Evolutionary conservation across 2,113 vertebrate species (phyloP), one percentile per base, ranked within the genome.

Genomic region (Phalacrocorax aristotelis): DNA sequence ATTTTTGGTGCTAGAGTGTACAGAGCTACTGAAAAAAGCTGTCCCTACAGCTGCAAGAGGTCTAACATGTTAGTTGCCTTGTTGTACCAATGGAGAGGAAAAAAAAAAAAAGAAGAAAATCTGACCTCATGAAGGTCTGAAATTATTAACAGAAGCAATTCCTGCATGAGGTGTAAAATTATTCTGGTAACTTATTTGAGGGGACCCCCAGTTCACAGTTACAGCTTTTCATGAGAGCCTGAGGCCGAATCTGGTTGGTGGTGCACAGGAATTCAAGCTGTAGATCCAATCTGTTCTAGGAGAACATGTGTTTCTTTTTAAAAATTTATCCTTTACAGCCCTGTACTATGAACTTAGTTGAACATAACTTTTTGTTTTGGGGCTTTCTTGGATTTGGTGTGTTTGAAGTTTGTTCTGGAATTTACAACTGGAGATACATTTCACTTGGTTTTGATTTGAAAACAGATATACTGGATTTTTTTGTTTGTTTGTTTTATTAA

Each of bases 91-190:
- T 0, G 2, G n/a, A 49, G 32, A 13, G 60, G 68, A 78, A 62
- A 13, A 42, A 15, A 42, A 42, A 89, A 34, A 0, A 0, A 58
- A 66, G 70, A 58, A 0, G 0, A 58, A 66, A 75, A 58, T 55
- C 23, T 60, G 58, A 66, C 23, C 42, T 92, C 11, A 2, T 40
- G 38, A 90, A 64, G 14, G 15, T 66, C 79, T 78, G 61, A 65
- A 87, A 78, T 44, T n/a, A 52, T 52, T 82, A 42, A 68, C 22
- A 90, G 46, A 84, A 91, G 69, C 34, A 76, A 57, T 54, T 93
- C 34, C 54, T 79, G 11, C 60, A 10, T 18, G 44, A 52, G 38
- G 78, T 30, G 25, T 25, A 72, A 72, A 69, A n/a, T 36, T 4
- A 30, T 40, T 86, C 38, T 22, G 10, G 57, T 79, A 65, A 54